These are phyloP conservation scores for Cosmorhoe ocellata DNA, from an alignment of 2,888 invertebrate genomes.

Conservation along the genomic window DNA sequence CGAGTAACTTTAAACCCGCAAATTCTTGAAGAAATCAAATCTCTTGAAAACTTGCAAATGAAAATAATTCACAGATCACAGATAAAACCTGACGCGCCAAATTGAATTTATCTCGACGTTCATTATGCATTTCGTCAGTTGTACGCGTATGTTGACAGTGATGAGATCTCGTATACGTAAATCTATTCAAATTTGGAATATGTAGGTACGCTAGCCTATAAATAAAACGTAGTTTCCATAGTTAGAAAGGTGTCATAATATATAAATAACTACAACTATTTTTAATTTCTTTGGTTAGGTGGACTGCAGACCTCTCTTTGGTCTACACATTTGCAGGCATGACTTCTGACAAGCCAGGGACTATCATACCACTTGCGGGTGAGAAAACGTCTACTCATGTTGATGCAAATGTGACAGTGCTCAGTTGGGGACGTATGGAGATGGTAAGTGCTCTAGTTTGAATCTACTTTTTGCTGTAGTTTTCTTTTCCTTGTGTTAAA, in stretches of 20 bases:
- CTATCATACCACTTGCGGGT: conserved; percentile 46
- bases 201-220: too few relatives aligned
- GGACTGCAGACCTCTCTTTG: conserved; percentile 57
- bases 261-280: neutral
- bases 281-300: conserved; percentile 18
- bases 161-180: too few relatives aligned
- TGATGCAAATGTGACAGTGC: conserved; percentile 53
- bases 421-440: conserved; percentile 54
- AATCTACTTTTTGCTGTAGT: too few relatives aligned
- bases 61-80: too few relatives aligned
- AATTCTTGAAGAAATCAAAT: conserved; percentile 17
- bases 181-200: too few relatives aligned
- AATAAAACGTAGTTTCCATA: too few relatives aligned
- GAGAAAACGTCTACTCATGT: conserved; percentile 43
- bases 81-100: too few relatives aligned
- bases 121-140: too few relatives aligned
- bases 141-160: too few relatives aligned
- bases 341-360: conserved; percentile 58
- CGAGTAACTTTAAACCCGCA: neutral
- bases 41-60: conserved; percentile 26
- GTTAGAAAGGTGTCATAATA: too few relatives aligned
- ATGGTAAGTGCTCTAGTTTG: conserved; percentile 19
- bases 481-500: too few relatives aligned
- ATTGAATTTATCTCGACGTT: too few relatives aligned
- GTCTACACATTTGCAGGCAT: conserved; percentile 61